Conservation (phyloP, 2,888 invertebrate genomes). For the Macaria notata region DNA sequence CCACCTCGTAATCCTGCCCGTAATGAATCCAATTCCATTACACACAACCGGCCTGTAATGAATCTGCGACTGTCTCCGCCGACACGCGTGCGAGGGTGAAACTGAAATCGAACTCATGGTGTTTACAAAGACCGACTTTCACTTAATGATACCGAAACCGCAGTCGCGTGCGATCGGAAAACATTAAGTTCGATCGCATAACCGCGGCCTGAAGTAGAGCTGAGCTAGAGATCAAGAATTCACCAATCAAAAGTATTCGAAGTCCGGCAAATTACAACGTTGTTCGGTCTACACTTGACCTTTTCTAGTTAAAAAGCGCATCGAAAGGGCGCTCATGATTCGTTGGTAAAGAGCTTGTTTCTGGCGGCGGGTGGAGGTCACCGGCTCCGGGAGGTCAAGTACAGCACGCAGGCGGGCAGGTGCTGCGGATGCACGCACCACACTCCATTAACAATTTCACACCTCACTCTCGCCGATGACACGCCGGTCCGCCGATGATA, state of each 20-base stretch:
- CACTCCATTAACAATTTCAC: conserved; percentile 16
- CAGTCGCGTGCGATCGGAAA: conserved; percentile 25
- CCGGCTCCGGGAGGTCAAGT: conserved; percentile 21
- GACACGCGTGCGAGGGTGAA: conserved; percentile 11
- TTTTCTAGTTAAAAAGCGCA: conserved; percentile 12
- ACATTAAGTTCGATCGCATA: conserved; percentile 5
- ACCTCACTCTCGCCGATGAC: conserved; percentile 8
- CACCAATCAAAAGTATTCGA: background rate
- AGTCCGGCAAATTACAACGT: background rate
- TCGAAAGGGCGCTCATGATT: conserved; percentile 20
- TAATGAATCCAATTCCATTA: conserved; percentile 2
- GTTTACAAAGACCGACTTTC: conserved; percentile 28
- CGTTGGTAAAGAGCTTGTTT: background rate
- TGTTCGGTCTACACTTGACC: conserved; percentile 9
- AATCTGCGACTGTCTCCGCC: too few relatives aligned
- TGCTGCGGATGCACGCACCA: conserved; percentile 16
- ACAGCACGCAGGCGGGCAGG: conserved; percentile 17
- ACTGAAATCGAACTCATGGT: conserved; percentile 19
- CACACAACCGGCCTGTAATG: too few relatives aligned
- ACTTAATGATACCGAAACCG: conserved; percentile 28
- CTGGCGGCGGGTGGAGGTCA: background rate
- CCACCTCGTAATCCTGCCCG: conserved; percentile 17
- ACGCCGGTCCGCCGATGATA: background rate
- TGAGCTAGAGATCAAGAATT: background rate
- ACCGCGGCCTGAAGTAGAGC: background rate